Base-by-base conservation (phyloP, 2,797 vertebrate species). In the Notolepis coatsorum region DNA sequence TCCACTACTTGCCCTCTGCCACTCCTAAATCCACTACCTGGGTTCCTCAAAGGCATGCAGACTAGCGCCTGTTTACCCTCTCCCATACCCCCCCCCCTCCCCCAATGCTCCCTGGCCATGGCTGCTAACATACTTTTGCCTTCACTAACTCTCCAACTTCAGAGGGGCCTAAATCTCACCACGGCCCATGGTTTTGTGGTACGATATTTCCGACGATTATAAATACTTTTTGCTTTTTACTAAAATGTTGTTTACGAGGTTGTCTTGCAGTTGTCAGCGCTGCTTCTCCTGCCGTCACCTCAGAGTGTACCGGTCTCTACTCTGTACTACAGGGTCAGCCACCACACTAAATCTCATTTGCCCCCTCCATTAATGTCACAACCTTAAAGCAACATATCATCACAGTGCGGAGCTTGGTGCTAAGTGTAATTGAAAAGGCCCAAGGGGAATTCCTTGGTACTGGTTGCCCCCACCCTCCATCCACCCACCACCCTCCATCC, bases 351-450 rank as follows among this genome's bases (percentile, higher is more conserved):
- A 89, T 91, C 86, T 79, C 54, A 90, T 93, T 81, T 90, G 86
- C 91, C 90, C 88, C 62, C 64, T 79, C 70, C 71, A 88, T 87
- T 92, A 86, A 86, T 83, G 84, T 91, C 84, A 85, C 57, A 64
- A 80, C 79, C 77, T 87, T 88, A 84, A 89, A 90, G 87, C 84
- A 84, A 91, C 89, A 90, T 75, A 88, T 90, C 89, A 87, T 84
- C 77, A 75, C 79, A 74, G 77, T 68, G 77, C 47, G 71, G 69
- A 67, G 84, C 86, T 89, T 62, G 81, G 84, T 80, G n/a, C 84
- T 79, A 88, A 86, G 85, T 84, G 88, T 92, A 92, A 92, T 90
- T 92, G 86, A 93, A 93, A 93, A 85, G 79, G 86, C 90, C 89
- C 85, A 74, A 73, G 87, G 91, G 90, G 84, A 88, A 90, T 86